A percentile compares a stretch with the other conserved stretches of the same genome.
These are phyloP conservation scores for Papilio gigon DNA, from an alignment of 2,888 invertebrate genomes.

Conservation along the genomic window DNA sequence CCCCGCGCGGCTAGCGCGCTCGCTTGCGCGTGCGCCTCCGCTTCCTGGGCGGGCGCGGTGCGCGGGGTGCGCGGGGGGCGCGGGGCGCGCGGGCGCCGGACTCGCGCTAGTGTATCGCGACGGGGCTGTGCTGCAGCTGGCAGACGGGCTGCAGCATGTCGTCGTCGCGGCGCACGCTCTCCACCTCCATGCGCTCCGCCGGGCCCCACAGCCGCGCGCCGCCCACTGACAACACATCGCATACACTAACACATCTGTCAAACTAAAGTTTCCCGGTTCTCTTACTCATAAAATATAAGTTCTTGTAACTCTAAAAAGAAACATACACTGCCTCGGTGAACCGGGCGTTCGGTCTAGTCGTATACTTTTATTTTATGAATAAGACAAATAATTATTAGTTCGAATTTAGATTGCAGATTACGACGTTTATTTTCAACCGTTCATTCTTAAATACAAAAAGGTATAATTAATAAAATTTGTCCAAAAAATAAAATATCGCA, in stretches of 20 bases:
- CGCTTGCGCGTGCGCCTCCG: constrained; percentile 39
- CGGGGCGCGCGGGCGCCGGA: constrained; percentile 39
- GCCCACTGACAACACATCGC: constrained; percentile 55
- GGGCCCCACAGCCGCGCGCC: constrained; percentile 65
- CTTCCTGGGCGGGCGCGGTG: constrained; percentile 30
- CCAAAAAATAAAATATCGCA: neutral
- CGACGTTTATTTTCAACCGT: too few species aligned
- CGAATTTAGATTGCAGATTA: neutral
- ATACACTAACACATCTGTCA: neutral
- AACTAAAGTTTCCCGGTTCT: constrained; percentile 2
- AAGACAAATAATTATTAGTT: constrained; percentile 6
- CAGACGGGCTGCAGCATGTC: constrained; percentile 92
- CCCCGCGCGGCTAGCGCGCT: constrained; percentile 29
- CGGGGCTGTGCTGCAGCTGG: constrained; percentile 93
- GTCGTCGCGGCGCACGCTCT: constrained; percentile 71
- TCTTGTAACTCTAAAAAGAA: neutral
- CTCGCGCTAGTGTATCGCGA: constrained; percentile 88
- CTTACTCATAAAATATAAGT: constrained; percentile 8
- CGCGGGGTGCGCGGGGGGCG: constrained; percentile 24
- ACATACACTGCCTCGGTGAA: too few species aligned
- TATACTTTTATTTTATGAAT: constrained; percentile 25
- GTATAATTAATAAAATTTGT: too few species aligned
- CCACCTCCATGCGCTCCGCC: constrained; percentile 89
- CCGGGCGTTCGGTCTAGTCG: too few species aligned
- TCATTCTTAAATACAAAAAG: neutral